Base-by-base conservation (phyloP, 2,888 invertebrate species). In the Plebejus melissa region DNA sequence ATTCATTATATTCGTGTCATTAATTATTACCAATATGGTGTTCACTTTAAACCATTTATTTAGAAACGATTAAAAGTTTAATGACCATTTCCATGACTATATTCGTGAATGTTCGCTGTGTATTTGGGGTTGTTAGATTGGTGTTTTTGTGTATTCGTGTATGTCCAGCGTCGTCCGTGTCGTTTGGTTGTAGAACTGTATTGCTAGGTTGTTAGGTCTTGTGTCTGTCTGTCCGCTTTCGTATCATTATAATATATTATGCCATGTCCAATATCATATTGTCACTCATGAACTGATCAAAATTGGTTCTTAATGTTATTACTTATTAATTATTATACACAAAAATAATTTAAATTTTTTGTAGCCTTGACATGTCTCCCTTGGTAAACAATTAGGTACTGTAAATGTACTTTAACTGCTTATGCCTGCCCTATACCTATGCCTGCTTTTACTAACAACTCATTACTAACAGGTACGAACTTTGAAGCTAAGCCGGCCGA, bases 401-500 rank as follows among this genome's bases (percentile, higher is more conserved):
- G 0, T 50, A 1, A 54, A 54, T 16, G 11, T 16, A 16, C 54
- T 54, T 58, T 54, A 22, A 60, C 32, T 65, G 13, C 65, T 28
- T 60, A 32, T 36, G 65, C 65, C 41, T 41, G 41, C 41, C 41
- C 1, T 22, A 22, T 41, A 0, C 28, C 22, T 22, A 60, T 7
- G 32, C 65, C 11, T 50, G 50, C 13, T 36, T 70, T 75, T 71
- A 58, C 71, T 75, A 75, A 75, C 71, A 60, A 7, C 41, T 60
- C 32, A 76, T 75, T 79, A 78, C 79, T 87, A 86, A 76, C 89
- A 90, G 90, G 90, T 90, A 87, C 83, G 78, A 78, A 79, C 22
- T 81, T 79, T 78, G 83, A 80, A 65, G 81, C 78, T 78, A 79
- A 77, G 77, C 76, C 77, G 46, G 78, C 76, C 76, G 85, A 86